phyloP scores from a whole-genome alignment of 2,113 vertebrate species.

The Zosterops lateralis region DNA sequence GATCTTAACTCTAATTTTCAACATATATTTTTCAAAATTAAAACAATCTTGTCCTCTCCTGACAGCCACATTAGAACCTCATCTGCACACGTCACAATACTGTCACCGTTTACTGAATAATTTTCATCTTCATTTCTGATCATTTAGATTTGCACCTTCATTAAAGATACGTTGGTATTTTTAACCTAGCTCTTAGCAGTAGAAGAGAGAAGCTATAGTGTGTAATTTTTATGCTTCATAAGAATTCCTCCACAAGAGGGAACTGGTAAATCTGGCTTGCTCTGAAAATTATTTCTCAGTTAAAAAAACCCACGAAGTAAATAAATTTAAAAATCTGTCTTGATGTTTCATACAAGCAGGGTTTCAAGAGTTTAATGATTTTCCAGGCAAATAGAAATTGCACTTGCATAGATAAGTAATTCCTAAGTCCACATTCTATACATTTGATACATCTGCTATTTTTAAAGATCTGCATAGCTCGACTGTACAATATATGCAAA shows the following conservation, averaged over 20 bases:
- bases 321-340: neutral
- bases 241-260: neutral
- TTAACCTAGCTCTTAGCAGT: neutral
- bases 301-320: neutral
- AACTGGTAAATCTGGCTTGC: neutral
- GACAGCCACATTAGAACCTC: neutral
- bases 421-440: neutral
- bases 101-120: neutral
- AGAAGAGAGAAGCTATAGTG: neutral
- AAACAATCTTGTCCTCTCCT: neutral
- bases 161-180: neutral
- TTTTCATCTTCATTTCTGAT: neutral
- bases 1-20: neutral
- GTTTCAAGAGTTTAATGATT: neutral
- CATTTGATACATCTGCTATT: neutral
- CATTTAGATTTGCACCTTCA: neutral
- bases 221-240: neutral
- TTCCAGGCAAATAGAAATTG: neutral
- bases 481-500: neutral
- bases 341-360: neutral
- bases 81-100: neutral
- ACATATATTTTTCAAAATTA: neutral
- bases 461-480: neutral
- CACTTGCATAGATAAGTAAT: neutral
- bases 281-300: neutral